These are phyloP conservation scores for Eupsittula cactorum DNA, from an alignment of 2,113 vertebrate genomes.

Conservation along the genomic window DNA sequence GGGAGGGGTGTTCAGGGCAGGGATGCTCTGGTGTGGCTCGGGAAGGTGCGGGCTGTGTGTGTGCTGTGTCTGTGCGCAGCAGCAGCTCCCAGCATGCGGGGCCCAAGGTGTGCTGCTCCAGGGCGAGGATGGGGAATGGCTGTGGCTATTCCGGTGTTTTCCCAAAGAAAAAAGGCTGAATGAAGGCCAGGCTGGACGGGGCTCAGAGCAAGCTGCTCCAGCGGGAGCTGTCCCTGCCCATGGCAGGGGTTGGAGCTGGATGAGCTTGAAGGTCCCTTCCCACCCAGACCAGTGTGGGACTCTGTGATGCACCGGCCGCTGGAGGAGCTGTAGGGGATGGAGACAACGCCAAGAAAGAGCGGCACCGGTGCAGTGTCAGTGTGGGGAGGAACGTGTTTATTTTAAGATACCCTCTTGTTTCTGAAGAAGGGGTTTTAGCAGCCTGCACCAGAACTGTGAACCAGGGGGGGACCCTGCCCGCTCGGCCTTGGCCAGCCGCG, in stretches of 20 bases:
- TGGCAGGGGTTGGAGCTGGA: not conserved
- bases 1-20: not conserved
- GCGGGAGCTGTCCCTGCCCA: not conserved
- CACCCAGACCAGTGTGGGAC: not conserved
- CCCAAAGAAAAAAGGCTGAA: not conserved
- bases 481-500: slow-evolving; percentile 27
- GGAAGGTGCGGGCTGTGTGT: not conserved
- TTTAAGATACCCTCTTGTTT: slow-evolving; percentile 42
- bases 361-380: not conserved
- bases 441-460: slow-evolving; percentile 14
- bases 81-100: not conserved
- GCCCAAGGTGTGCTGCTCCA: not conserved
- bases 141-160: not conserved
- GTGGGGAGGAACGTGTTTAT: slow-evolving; percentile 51
- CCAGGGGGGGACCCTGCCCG: not conserved
- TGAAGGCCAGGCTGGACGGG: not conserved
- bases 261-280: not conserved
- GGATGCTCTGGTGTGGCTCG: rapidly evolving
- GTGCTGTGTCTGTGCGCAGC: not conserved
- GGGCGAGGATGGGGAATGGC: not conserved
- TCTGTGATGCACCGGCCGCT: not conserved
- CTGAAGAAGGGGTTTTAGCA: slow-evolving; percentile 18
- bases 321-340: not conserved
- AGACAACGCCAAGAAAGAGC: not conserved
- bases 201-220: not conserved